These are phyloP conservation scores for Pristionchus japonicus DNA, from an alignment of 2,888 invertebrate species.

Conservation along the genomic window DNA sequence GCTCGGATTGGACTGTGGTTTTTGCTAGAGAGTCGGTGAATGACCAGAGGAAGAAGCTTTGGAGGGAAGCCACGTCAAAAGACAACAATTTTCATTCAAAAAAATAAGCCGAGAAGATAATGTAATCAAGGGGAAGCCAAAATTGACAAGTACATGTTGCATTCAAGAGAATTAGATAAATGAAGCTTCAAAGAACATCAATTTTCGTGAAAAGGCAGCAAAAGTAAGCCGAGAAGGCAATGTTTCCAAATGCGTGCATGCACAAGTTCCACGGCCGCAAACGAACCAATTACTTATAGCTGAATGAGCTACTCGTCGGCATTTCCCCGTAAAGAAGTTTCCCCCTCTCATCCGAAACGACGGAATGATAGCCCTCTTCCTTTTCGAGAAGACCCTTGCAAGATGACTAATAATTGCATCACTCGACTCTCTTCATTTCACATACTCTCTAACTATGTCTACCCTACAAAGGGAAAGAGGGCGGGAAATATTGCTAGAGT, in stretches of 20 bases:
- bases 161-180: too few relatives aligned
- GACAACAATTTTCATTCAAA: too few relatives aligned
- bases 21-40: background rate
- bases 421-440: background rate
- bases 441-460: background rate
- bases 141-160: too few relatives aligned
- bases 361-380: constrained; percentile 1
- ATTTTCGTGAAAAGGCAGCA: background rate
- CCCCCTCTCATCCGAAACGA: background rate
- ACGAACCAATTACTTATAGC: constrained; percentile 24
- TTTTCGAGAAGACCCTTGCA: constrained; percentile 22
- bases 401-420: constrained; percentile 34
- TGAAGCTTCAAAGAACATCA: too few relatives aligned
- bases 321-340: constrained; percentile 2
- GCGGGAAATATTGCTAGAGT: background rate
- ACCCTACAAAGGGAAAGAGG: background rate
- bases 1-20: background rate
- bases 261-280: background rate
- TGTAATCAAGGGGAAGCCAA: too few relatives aligned
- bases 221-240: background rate
- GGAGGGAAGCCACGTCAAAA: too few relatives aligned
- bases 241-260: background rate
- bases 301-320: background rate
- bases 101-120: too few relatives aligned
- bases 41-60: background rate